A percentile compares a stretch with the other conserved stretches of the same genome.
Evolutionary conservation across 1,140 invertebrate genomes (phyloP).

Genomic region (Pectinophora gossypiella): DNA sequence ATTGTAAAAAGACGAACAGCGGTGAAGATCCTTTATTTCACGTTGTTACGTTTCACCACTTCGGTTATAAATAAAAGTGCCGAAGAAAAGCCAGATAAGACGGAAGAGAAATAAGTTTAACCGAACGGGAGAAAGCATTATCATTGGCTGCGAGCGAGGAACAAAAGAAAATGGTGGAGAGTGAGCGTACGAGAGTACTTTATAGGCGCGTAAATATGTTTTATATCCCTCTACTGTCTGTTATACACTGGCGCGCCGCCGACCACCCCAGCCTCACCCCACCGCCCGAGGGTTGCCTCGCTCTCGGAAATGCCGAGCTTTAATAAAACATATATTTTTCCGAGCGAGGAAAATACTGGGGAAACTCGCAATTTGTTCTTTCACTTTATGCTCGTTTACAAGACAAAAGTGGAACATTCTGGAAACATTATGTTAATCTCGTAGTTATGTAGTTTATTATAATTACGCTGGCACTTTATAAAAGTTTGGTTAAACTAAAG

Average conservation of each 20-base stretch:
- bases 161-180: constrained; percentile 73
- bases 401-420: constrained; percentile 74
- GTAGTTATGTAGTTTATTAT: constrained; percentile 61
- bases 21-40: constrained; percentile 50
- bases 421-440: constrained; percentile 73
- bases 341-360: constrained; percentile 74
- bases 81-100: constrained; percentile 68
- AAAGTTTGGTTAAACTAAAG: constrained; percentile 1
- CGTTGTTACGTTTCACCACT: constrained; percentile 50
- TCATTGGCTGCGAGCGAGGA: constrained; percentile 69
- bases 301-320: constrained; percentile 74
- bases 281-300: constrained; percentile 60
- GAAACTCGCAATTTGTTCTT: constrained; percentile 75
- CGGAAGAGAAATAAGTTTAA: constrained; percentile 71
- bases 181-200: constrained; percentile 72
- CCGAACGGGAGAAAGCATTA: constrained; percentile 71
- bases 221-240: constrained; percentile 74
- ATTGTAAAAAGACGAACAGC: constrained; percentile 32
- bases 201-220: constrained; percentile 75
- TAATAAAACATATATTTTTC: constrained; percentile 76
- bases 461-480: constrained; percentile 33
- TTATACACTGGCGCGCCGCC: constrained; percentile 68
- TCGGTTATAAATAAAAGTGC: constrained; percentile 65
- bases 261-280: constrained; percentile 31
- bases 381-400: constrained; percentile 76